Evolutionary conservation across 2,797 vertebrate genomes (phyloP).

Genomic region (Pogoniulus pusillus): DNA sequence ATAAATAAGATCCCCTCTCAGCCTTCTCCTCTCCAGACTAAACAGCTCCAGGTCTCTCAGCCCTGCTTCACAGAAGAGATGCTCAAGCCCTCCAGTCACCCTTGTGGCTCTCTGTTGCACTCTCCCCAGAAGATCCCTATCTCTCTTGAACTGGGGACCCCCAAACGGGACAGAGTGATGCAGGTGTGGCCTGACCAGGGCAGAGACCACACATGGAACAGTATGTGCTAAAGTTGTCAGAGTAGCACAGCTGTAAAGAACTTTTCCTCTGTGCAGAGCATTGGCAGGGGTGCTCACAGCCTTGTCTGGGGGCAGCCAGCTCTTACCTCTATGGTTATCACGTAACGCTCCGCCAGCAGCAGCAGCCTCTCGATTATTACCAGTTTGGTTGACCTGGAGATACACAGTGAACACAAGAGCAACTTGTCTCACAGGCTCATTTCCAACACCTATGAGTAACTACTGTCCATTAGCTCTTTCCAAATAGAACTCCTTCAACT

Average conservation of each 20-base stretch:
- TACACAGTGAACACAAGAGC: slow-evolving; percentile 33
- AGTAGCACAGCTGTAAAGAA: not conserved
- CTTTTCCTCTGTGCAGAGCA: not conserved
- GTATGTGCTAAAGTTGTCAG: not conserved
- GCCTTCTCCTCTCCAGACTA: too few species aligned
- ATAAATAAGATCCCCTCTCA: too few species aligned
- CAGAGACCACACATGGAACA: too few species aligned
- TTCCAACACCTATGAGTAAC: not conserved
- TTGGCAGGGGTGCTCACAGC: not conserved
- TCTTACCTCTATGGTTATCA: slow-evolving; percentile 97
- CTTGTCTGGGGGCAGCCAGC: not conserved
- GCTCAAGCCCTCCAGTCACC: too few species aligned
- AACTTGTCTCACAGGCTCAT: not conserved
- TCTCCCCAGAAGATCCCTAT: too few species aligned
- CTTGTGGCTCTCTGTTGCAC: too few species aligned
- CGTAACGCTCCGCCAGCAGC: slow-evolving; percentile 95
- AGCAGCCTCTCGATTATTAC: slow-evolving; percentile 97
- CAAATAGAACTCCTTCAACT: not conserved
- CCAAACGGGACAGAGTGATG: too few species aligned
- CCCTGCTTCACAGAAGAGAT: too few species aligned
- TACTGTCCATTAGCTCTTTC: not conserved
- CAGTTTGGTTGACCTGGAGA: slow-evolving; percentile 93
- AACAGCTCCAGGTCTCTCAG: too few species aligned
- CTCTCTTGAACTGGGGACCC: too few species aligned
- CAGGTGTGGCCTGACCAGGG: too few species aligned